phyloP scores from a whole-genome alignment of 1,140 invertebrate species.

The Lepidostoma basale region DNA sequence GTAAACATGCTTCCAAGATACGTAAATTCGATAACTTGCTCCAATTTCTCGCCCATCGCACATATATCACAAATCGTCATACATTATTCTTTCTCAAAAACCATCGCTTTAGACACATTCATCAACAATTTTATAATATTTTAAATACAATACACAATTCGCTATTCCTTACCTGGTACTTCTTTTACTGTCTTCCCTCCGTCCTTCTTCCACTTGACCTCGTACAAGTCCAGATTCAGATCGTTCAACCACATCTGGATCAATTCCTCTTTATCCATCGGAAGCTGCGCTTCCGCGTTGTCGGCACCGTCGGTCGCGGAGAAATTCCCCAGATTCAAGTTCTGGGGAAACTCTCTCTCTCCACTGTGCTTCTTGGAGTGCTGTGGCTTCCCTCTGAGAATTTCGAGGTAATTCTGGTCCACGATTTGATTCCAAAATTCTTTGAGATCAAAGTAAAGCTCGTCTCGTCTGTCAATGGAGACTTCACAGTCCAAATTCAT shows the following conservation, averaged over 20 bases:
- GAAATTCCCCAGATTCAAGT: constrained; percentile 24
- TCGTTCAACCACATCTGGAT: constrained; percentile 34
- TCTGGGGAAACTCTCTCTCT: constrained; percentile 33
- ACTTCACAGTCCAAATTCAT: constrained; percentile 34
- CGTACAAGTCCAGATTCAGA: constrained; percentile 38
- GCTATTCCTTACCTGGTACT: constrained; percentile 31
- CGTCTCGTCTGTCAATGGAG: constrained; percentile 27
- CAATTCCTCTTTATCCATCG: constrained; percentile 33
- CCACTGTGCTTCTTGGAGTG: constrained; percentile 35
- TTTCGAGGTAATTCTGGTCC: constrained; percentile 29
- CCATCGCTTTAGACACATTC: no score
- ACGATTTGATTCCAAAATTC: constrained; percentile 41
- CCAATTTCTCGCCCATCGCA: no score
- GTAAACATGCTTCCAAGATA: no score
- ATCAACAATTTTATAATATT: neutral
- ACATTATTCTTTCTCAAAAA: no score
- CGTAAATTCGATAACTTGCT: no score
- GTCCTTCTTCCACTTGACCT: constrained; percentile 40
- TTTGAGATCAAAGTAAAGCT: constrained; percentile 30
- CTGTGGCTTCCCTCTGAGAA: constrained; percentile 27
- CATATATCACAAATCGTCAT: no score
- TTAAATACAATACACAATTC: neutral
- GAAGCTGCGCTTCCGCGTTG: neutral
- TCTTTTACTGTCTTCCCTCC: constrained; percentile 27
- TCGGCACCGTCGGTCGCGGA: neutral